These are phyloP conservation scores for Andricus curvator DNA, from an alignment of 2,888 invertebrate species.

Conservation along the genomic window DNA sequence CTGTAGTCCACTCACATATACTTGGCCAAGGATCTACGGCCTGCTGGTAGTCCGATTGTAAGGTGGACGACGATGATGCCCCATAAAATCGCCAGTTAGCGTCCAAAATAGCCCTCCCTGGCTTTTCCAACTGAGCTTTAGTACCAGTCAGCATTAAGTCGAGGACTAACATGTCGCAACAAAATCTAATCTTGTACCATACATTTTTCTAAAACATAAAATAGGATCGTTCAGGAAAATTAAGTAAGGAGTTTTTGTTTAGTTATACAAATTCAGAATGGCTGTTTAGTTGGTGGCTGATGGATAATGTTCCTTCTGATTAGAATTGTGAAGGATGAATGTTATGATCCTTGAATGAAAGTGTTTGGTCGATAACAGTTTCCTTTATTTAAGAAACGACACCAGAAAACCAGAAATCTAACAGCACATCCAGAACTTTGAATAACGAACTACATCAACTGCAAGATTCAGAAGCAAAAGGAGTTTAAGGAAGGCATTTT, in stretches of 20 bases:
- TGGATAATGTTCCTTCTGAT: too few relatives aligned
- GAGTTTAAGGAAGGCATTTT: neutral
- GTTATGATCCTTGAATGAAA: too few relatives aligned
- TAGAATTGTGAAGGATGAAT: too few relatives aligned
- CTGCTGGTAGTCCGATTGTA: neutral
- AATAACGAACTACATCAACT: neutral
- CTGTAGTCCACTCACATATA: slow-evolving; percentile 49
- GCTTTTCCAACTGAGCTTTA: neutral
- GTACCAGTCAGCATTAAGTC: neutral
- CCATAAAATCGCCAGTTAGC: neutral
- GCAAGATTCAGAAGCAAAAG: neutral
- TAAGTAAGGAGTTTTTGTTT: neutral
- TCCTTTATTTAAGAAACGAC: neutral
- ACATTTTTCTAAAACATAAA: neutral
- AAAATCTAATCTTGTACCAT: neutral
- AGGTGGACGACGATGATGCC: neutral
- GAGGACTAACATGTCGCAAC: neutral
- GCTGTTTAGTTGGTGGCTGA: neutral
- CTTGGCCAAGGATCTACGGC: slow-evolving; percentile 43
- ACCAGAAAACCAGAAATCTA: too few relatives aligned
- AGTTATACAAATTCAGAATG: too few relatives aligned
- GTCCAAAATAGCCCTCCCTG: neutral
- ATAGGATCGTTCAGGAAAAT: neutral
- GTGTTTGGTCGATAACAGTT: neutral
- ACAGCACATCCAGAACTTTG: neutral